Evolutionary conservation across 2,797 vertebrate genomes (phyloP).

Genomic region (Gymnothorax reevesii): DNA sequence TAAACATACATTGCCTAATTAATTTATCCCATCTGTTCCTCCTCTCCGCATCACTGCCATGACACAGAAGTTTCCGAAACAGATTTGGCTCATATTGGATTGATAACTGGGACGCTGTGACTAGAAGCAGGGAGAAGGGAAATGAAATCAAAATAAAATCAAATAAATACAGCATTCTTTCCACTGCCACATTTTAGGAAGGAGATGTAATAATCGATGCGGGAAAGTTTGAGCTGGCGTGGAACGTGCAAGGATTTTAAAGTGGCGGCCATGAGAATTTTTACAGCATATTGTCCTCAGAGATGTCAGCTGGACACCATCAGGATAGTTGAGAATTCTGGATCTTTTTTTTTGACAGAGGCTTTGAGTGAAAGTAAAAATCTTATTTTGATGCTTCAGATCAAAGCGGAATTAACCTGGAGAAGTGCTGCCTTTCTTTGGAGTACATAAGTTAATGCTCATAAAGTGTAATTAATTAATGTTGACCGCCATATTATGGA

Average conservation of each 20-base stretch:
- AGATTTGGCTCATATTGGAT: constrained; percentile 72
- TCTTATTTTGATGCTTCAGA: background rate
- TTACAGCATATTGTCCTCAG: background rate
- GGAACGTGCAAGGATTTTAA: background rate
- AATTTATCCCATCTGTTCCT: constrained; percentile 87
- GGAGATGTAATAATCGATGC: constrained; percentile 4
- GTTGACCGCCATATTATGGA: background rate
- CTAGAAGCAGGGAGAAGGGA: constrained; percentile 37
- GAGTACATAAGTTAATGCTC: background rate
- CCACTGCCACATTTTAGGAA: constrained; percentile 38
- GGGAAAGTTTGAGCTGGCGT: background rate
- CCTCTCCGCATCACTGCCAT: constrained; percentile 73
- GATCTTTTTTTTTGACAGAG: background rate
- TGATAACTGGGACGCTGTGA: constrained; percentile 70
- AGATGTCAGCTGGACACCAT: background rate
- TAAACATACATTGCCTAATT: constrained; percentile 83
- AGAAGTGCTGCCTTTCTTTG: background rate
- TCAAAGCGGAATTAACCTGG: background rate
- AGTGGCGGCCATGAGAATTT: background rate
- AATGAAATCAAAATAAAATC: constrained; percentile 42
- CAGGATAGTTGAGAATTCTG: background rate
- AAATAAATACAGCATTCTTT: constrained; percentile 42
- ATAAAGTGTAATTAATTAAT: background rate
- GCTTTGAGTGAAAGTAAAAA: background rate
- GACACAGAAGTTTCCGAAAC: constrained; percentile 76